Evolutionary conservation across 2,888 invertebrate species (phyloP).

Genomic region (Beris chalybata): DNA sequence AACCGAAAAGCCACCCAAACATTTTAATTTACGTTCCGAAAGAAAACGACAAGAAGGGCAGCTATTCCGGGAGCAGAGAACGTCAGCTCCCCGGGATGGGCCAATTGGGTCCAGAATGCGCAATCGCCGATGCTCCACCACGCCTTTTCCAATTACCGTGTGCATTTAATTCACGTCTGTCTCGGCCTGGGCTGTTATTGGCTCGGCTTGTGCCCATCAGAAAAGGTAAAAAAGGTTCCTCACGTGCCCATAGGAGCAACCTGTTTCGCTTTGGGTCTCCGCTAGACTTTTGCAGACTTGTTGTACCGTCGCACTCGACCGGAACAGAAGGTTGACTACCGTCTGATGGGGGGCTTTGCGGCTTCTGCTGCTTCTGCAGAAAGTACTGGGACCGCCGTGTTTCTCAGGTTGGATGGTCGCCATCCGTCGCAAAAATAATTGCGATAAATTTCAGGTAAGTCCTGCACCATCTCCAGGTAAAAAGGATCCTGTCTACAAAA

Average conservation of each 20-base stretch:
- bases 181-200: slow-evolving; percentile 8
- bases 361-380: too few relatives aligned
- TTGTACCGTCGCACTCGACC: neutral
- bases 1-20: neutral
- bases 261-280: slow-evolving; percentile 20
- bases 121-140: slow-evolving; percentile 27
- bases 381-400: too few relatives aligned
- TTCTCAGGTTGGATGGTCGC: too few relatives aligned
- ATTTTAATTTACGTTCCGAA: too few relatives aligned
- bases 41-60: too few relatives aligned
- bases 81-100: slow-evolving; percentile 4
- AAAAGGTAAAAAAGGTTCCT: slow-evolving; percentile 25
- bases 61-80: neutral
- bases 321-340: slow-evolving; percentile 2
- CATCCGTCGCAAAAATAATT: too few relatives aligned
- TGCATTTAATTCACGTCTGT: slow-evolving; percentile 8
- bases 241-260: slow-evolving; percentile 26
- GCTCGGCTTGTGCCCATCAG: slow-evolving; percentile 1
- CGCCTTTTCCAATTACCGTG: slow-evolving; percentile 31
- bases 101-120: slow-evolving; percentile 32
- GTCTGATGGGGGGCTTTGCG: neutral
- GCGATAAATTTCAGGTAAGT: too few relatives aligned
- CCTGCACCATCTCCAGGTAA: too few relatives aligned
- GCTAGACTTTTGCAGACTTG: slow-evolving; percentile 10
- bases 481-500: too few relatives aligned